Evolutionary conservation across 2,113 vertebrate genomes (phyloP).

Genomic region (Apteryx owenii): DNA sequence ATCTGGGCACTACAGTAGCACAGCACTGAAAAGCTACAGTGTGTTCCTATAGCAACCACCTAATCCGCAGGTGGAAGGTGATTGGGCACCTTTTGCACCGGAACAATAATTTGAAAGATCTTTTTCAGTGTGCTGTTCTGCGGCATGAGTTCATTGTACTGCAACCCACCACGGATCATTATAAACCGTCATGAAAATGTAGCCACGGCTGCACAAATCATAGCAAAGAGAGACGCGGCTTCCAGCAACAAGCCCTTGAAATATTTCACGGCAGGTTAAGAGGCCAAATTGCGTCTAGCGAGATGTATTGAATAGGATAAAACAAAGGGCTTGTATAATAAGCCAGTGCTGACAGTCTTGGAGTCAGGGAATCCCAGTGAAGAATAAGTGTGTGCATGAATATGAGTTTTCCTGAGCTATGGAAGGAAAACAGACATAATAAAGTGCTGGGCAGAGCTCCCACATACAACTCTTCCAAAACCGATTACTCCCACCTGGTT

Average conservation of each 20-base stretch:
- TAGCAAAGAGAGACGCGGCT: background rate
- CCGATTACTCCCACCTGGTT: constrained; percentile 57
- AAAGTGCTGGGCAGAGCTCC: constrained; percentile 34
- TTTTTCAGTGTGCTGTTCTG: constrained; percentile 49
- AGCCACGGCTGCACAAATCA: background rate
- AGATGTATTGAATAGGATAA: constrained; percentile 47
- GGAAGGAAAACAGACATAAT: constrained; percentile 19
- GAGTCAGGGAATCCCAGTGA: constrained; percentile 60
- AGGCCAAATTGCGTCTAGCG: background rate
- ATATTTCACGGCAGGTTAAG: constrained; percentile 47
- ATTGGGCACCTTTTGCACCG: constrained; percentile 55
- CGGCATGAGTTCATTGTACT: constrained; percentile 43
- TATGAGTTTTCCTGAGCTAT: constrained; percentile 41
- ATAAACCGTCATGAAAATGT: background rate
- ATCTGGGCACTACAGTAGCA: constrained; percentile 46
- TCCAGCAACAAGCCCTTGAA: constrained; percentile 47
- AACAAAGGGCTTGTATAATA: constrained; percentile 53
- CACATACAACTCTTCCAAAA: constrained; percentile 29
- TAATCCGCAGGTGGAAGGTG: constrained; percentile 69
- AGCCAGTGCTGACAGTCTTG: constrained; percentile 15
- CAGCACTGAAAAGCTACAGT: constrained; percentile 47
- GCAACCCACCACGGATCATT: background rate
- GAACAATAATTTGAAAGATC: constrained; percentile 70
- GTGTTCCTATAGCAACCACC: constrained; percentile 71
- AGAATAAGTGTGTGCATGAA: constrained; percentile 26